Conservation (phyloP, 2,888 invertebrate species). For the Cetonia aurata region DNA sequence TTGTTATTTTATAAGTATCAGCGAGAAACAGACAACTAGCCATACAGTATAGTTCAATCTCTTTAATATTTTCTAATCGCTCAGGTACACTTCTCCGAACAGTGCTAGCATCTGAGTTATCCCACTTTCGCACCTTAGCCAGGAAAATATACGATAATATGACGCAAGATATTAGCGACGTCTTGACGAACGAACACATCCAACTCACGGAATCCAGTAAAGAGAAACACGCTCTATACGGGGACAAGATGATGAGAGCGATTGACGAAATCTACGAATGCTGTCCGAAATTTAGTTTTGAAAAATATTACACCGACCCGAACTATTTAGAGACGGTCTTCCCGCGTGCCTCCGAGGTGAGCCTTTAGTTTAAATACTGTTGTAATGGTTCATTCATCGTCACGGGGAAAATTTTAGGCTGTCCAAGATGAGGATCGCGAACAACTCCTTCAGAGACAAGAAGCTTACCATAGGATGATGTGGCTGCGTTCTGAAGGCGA, state of each 20-base stretch:
- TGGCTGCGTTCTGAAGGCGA: slow-evolving; percentile 64
- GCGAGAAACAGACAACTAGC: no score
- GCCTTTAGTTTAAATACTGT: not conserved
- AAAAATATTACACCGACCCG: slow-evolving; percentile 57
- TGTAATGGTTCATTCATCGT: not conserved
- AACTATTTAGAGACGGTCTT: slow-evolving; percentile 57
- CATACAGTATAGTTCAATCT: no score
- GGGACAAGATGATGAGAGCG: slow-evolving; percentile 60
- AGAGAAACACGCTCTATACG: slow-evolving; percentile 56
- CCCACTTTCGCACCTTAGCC: slow-evolving; percentile 59
- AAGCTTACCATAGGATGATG: slow-evolving; percentile 63
- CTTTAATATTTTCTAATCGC: not conserved
- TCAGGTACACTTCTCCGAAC: slow-evolving; percentile 56
- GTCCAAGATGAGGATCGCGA: slow-evolving; percentile 56
- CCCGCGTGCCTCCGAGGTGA: slow-evolving; percentile 50
- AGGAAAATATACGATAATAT: slow-evolving; percentile 64
- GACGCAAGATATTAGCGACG: slow-evolving; percentile 65
- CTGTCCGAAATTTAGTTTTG: slow-evolving; percentile 62
- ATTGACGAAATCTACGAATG: slow-evolving; percentile 61
- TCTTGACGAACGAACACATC: slow-evolving; percentile 64
- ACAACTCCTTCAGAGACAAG: slow-evolving; percentile 59
- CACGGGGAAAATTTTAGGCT: slow-evolving; percentile 46
- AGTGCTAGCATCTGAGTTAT: slow-evolving; percentile 61
- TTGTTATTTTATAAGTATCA: no score
- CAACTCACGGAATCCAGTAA: slow-evolving; percentile 59